Conservation (phyloP, 2,113 vertebrate genomes). For the Sinosuthora webbiana region DNA sequence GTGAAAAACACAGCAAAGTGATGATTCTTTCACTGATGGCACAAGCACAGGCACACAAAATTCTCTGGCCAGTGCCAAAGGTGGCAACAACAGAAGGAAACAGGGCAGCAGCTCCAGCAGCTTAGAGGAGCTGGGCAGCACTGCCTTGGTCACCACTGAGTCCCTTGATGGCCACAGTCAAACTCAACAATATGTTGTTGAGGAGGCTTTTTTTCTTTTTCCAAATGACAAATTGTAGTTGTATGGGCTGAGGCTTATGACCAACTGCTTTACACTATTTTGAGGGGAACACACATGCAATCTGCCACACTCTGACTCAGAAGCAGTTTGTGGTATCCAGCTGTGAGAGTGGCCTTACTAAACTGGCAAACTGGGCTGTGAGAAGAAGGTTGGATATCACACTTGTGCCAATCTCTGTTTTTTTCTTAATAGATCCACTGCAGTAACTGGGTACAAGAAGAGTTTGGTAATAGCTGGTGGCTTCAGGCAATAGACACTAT, state of each 20-base stretch:
- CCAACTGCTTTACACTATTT: neutral
- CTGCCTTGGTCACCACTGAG: neutral
- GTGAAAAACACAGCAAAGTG: neutral
- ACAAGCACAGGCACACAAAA: neutral
- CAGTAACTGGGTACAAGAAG: neutral
- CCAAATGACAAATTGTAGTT: neutral
- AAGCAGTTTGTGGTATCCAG: neutral
- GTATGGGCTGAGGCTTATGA: neutral
- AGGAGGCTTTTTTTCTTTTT: neutral
- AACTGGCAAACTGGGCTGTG: neutral
- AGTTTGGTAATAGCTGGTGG: neutral
- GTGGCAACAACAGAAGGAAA: neutral
- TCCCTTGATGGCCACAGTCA: neutral
- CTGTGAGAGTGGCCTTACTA: neutral
- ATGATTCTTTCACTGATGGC: neutral
- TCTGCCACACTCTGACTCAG: neutral
- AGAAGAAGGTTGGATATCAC: neutral
- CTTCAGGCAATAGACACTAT: neutral
- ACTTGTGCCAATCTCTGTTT: rapidly evolving
- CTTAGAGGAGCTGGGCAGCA: neutral
- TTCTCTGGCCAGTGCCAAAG: neutral
- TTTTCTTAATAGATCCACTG: neutral
- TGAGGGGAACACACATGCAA: neutral
- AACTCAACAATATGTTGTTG: neutral
- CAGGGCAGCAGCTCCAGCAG: neutral